Conservation (phyloP, 2,113 vertebrate genomes). For the Hippocampus guttulatus region DNA sequence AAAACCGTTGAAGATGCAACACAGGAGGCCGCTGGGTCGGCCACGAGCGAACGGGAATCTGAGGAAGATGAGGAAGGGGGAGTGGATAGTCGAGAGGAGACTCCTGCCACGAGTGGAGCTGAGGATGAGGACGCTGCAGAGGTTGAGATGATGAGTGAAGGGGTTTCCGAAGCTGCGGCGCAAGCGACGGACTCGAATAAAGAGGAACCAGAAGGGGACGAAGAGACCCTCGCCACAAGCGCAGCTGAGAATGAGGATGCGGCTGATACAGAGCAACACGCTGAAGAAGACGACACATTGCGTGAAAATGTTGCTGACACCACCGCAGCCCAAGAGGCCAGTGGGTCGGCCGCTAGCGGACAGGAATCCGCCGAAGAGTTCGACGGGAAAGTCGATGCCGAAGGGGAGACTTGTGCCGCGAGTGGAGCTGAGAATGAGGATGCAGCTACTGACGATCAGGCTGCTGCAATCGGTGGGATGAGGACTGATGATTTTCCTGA, state of each 20-base stretch:
- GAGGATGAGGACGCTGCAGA: background rate
- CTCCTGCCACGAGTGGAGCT: background rate
- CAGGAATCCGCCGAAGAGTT: slow-evolving; percentile 18
- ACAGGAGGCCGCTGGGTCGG: slow-evolving; percentile 2
- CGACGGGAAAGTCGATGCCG: background rate
- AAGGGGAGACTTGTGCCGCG: slow-evolving; percentile 11
- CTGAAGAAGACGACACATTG: slow-evolving; percentile 7
- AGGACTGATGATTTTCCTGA: slow-evolving; percentile 10
- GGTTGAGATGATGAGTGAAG: background rate
- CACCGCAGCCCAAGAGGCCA: background rate
- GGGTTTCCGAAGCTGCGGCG: background rate
- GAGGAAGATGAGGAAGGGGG: background rate
- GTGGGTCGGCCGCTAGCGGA: background rate
- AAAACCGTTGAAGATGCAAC: slow-evolving; percentile 1
- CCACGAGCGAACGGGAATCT: background rate
- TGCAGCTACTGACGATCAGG: slow-evolving; percentile 18
- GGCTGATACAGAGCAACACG: slow-evolving; percentile 7
- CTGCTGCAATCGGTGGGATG: slow-evolving; percentile 18
- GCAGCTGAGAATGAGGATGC: background rate
- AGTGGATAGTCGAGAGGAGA: background rate
- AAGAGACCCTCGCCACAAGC: background rate
- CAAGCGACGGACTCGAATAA: background rate
- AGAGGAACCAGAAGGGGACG: background rate
- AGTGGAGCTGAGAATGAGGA: background rate
- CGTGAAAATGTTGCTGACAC: background rate